Percentiles rank a stretch among this genome's conserved stretches.
phyloP scores from a whole-genome alignment of 2,888 invertebrate genomes.

The Smittia aterrima region DNA sequence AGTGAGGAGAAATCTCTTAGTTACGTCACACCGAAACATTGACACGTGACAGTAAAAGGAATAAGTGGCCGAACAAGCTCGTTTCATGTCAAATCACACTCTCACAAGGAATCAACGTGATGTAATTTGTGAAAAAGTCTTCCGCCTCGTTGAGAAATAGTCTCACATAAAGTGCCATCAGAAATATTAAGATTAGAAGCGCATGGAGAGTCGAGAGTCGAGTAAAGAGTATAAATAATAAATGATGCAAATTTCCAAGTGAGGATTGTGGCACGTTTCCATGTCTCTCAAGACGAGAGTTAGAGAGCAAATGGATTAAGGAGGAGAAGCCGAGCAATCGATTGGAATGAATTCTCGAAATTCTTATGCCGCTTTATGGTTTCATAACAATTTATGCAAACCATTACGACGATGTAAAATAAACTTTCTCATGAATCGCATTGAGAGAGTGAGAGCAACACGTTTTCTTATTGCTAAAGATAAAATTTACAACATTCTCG shows the following conservation, averaged over 20 bases:
- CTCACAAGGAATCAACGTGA: not conserved
- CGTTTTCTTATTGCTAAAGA: not conserved
- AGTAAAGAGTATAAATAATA: slow-evolving; percentile 41
- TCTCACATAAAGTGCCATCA: slow-evolving; percentile 41
- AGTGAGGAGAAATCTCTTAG: not conserved
- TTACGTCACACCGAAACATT: not conserved
- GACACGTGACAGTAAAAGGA: not conserved
- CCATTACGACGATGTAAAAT: not conserved
- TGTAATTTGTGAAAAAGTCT: not conserved
- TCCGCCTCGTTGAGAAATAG: slow-evolving; percentile 33
- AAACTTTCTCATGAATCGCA: slow-evolving; percentile 10
- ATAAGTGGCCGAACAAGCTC: not conserved
- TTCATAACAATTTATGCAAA: slow-evolving; percentile 10
- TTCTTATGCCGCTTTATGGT: slow-evolving; percentile 1
- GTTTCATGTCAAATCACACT: too few species aligned
- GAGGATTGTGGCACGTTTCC: slow-evolving; percentile 22
- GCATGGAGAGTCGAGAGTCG: slow-evolving; percentile 23
- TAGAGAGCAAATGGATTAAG: too few species aligned
- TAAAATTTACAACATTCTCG: not conserved
- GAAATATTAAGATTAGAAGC: slow-evolving; percentile 37
- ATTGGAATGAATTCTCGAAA: not conserved
- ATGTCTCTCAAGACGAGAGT: not conserved
- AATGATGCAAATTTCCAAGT: slow-evolving; percentile 35
- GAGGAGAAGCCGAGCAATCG: too few species aligned
- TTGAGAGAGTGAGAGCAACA: not conserved